phyloP scores from a whole-genome alignment of 2,797 vertebrate genomes.

The Pempheris klunzingeri region DNA sequence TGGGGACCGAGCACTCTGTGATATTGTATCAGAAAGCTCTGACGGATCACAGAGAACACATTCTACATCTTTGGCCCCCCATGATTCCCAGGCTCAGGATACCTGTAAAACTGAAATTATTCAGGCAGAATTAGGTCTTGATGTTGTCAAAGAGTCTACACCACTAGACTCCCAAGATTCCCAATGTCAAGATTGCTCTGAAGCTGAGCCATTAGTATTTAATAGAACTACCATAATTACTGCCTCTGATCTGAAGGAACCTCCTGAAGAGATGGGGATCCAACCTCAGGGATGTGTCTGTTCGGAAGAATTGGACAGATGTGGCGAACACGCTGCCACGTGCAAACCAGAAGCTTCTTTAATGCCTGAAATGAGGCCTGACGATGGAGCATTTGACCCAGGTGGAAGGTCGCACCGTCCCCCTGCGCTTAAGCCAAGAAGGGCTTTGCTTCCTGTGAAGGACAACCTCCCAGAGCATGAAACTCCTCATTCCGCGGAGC shows the following conservation, averaged over 20 bases:
- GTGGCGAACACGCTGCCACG: neutral
- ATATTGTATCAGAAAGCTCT: slow-evolving; percentile 40
- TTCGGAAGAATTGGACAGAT: neutral
- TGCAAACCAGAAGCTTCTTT: slow-evolving; percentile 28
- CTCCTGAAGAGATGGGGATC: neutral
- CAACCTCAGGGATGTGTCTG: neutral
- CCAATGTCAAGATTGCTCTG: neutral
- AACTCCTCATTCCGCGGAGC: slow-evolving; percentile 11
- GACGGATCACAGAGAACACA: slow-evolving; percentile 3
- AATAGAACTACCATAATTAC: neutral
- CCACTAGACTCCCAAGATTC: slow-evolving; percentile 17
- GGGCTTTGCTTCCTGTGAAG: neutral
- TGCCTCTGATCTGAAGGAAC: neutral
- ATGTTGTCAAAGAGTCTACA: slow-evolving; percentile 8
- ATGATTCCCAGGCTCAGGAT: neutral
- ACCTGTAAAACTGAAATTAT: neutral
- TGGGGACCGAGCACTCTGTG: slow-evolving; percentile 39
- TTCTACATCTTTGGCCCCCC: neutral
- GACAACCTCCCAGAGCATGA: fast-evolving
- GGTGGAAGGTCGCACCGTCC: slow-evolving; percentile 26
- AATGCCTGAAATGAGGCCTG: slow-evolving; percentile 30
- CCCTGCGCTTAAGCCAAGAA: slow-evolving; percentile 52
- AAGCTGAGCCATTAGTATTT: neutral
- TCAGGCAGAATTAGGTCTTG: neutral
- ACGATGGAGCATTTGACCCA: slow-evolving; percentile 71